Percentiles rank a stretch among this genome's conserved stretches.
phyloP scores from a whole-genome alignment of 2,797 vertebrate species.

The Loris lydekkerianus region DNA sequence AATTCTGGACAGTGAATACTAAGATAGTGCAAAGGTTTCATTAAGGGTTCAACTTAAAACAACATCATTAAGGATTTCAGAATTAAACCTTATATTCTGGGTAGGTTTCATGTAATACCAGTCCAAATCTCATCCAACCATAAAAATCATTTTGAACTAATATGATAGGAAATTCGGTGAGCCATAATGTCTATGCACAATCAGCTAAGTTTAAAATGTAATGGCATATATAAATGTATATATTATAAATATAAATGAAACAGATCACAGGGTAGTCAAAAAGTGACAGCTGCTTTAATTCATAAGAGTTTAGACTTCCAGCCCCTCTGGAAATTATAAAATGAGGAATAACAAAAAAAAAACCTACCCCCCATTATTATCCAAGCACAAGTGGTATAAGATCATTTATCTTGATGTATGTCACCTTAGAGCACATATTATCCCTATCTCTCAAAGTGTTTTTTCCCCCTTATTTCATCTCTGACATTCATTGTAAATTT shows the following conservation, averaged over 20 bases:
- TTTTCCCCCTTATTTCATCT: constrained; percentile 92
- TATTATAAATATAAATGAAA: constrained; percentile 89
- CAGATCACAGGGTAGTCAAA: constrained; percentile 85
- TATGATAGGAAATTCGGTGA: constrained; percentile 77
- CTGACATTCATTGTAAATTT: constrained; percentile 94
- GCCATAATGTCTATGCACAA: constrained; percentile 77
- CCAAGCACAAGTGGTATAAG: constrained; percentile 90
- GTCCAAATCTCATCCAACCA: constrained; percentile 74
- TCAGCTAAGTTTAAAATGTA: constrained; percentile 84
- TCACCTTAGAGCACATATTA: constrained; percentile 93
- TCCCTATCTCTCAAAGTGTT: constrained; percentile 92
- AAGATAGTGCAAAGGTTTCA: constrained; percentile 53
- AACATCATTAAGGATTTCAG: constrained; percentile 52
- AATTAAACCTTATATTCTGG: constrained; percentile 76
- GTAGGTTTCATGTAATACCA: constrained; percentile 65
- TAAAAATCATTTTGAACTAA: constrained; percentile 82
- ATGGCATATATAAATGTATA: constrained; percentile 87
- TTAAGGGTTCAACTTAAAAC: constrained; percentile 52
- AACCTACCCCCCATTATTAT: constrained; percentile 89
- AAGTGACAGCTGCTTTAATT: constrained; percentile 89
- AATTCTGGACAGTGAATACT: constrained; percentile 10
- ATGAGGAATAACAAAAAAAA: constrained; percentile 89
- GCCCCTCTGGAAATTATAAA: constrained; percentile 89
- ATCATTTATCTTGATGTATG: constrained; percentile 93
- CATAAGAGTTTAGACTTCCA: constrained; percentile 86